Conservation (phyloP, 2,113 vertebrate genomes). For the Todiramphus saurophagus region DNA sequence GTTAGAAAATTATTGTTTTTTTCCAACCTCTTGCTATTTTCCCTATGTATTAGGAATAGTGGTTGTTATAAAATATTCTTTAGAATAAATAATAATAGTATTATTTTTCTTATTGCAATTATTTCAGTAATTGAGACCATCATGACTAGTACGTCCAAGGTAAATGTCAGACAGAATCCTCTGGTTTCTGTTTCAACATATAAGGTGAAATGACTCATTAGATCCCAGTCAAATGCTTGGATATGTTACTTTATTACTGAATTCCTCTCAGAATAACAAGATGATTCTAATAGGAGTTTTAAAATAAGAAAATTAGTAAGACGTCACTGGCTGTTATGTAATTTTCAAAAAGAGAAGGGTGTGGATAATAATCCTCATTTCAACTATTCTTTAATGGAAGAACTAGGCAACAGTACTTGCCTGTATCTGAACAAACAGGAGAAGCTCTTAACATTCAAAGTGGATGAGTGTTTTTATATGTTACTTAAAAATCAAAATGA, state of each 20-base stretch:
- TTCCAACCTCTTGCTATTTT: not conserved
- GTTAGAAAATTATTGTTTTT: not conserved
- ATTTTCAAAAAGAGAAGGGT: not conserved
- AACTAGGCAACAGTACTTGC: not conserved
- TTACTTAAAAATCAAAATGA: not conserved
- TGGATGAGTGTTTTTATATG: not conserved
- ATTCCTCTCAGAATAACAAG: not conserved
- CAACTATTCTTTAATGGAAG: not conserved
- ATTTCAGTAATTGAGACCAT: not conserved
- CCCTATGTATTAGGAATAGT: not conserved
- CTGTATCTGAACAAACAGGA: not conserved
- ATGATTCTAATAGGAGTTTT: not conserved
- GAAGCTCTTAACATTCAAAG: not conserved
- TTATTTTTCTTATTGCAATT: not conserved
- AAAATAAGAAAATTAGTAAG: not conserved
- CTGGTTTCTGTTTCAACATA: not conserved
- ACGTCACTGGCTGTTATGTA: not conserved
- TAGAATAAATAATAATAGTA: not conserved
- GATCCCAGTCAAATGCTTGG: not conserved
- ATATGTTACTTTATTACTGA: not conserved
- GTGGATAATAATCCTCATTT: not conserved
- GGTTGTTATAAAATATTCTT: not conserved
- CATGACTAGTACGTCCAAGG: not conserved
- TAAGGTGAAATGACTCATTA: not conserved
- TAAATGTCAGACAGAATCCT: not conserved